Conservation (phyloP, 1,140 invertebrate genomes). For the Leptinotarsa undecemlineata region DNA sequence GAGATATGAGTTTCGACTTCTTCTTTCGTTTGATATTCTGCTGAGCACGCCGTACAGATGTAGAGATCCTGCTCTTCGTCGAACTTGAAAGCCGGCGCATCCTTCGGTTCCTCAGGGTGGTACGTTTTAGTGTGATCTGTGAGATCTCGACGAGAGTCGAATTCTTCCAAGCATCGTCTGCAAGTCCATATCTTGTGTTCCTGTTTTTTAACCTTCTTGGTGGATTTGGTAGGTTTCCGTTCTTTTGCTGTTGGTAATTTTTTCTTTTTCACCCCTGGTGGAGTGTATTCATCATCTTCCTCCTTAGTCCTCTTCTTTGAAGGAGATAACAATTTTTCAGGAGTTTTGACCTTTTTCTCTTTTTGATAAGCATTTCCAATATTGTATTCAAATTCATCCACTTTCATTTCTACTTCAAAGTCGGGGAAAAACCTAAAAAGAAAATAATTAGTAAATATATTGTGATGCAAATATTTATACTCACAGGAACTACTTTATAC, state of each 20-base stretch:
- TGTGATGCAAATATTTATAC: neutral
- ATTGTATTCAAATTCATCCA: slow-evolving; percentile 28
- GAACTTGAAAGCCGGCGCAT: slow-evolving; percentile 38
- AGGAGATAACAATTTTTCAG: slow-evolving; percentile 7
- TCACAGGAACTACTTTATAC: slow-evolving; percentile 12
- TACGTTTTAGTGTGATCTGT: slow-evolving; percentile 41
- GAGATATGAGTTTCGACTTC: slow-evolving; percentile 44
- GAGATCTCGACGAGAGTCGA: slow-evolving; percentile 36
- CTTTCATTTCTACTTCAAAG: slow-evolving; percentile 36
- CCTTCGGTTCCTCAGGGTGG: slow-evolving; percentile 17
- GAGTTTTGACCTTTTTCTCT: slow-evolving; percentile 10
- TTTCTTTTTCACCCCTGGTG: slow-evolving; percentile 26
- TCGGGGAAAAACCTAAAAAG: slow-evolving; percentile 34
- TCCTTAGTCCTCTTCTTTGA: slow-evolving; percentile 24
- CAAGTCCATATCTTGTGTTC: slow-evolving; percentile 42
- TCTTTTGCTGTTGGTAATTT: slow-evolving; percentile 22
- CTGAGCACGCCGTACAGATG: slow-evolving; percentile 43
- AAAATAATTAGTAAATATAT: slow-evolving; percentile 16
- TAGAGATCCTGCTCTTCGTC: slow-evolving; percentile 41
- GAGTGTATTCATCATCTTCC: slow-evolving; percentile 31
- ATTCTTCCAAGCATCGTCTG: slow-evolving; percentile 40
- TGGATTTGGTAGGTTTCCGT: neutral
- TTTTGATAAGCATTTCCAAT: slow-evolving; percentile 3
- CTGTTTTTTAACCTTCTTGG: slow-evolving; percentile 29
- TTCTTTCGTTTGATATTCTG: slow-evolving; percentile 34